Evolutionary conservation across 2,888 invertebrate species (phyloP).

Genomic region (Pinctada fucata): DNA sequence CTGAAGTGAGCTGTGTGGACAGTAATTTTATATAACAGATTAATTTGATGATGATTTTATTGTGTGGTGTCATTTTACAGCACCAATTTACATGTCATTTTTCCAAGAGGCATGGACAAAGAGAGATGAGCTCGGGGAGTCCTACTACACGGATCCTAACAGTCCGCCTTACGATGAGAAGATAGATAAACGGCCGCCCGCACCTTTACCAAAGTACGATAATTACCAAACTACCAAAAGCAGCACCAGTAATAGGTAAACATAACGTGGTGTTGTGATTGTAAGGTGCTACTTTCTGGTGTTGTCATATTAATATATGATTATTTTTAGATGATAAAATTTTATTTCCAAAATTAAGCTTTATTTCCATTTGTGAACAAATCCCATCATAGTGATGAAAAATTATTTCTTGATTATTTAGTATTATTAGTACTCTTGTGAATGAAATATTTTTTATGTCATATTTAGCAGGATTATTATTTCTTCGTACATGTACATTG

Average conservation of each 20-base stretch:
- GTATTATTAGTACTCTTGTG: too few relatives aligned
- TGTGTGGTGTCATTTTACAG: constrained; percentile 77
- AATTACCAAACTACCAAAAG: constrained; percentile 60
- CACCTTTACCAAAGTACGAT: constrained; percentile 64
- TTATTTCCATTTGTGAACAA: too few relatives aligned
- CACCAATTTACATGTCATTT: constrained; percentile 95
- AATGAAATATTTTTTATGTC: too few relatives aligned
- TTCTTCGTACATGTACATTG: too few relatives aligned
- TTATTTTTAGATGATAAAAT: too few relatives aligned
- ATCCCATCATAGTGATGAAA: too few relatives aligned
- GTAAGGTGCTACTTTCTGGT: not conserved
- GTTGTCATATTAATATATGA: not conserved
- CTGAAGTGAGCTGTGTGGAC: too few relatives aligned
- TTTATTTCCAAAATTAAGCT: too few relatives aligned
- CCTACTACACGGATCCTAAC: constrained; percentile 56
- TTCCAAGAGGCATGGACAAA: constrained; percentile 98
- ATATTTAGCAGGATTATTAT: too few relatives aligned
- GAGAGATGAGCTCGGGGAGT: constrained; percentile 90
- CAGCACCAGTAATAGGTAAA: constrained; percentile 68
- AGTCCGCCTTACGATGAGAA: constrained; percentile 63
- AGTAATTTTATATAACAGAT: too few relatives aligned
- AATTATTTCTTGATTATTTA: too few relatives aligned
- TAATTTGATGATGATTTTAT: too few relatives aligned
- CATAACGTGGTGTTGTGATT: not conserved
- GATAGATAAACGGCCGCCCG: constrained; percentile 66